Percentiles rank a stretch among this genome's conserved stretches.
Conservation (phyloP, 2,888 invertebrate genomes). For the Rhodophaea formosa region DNA sequence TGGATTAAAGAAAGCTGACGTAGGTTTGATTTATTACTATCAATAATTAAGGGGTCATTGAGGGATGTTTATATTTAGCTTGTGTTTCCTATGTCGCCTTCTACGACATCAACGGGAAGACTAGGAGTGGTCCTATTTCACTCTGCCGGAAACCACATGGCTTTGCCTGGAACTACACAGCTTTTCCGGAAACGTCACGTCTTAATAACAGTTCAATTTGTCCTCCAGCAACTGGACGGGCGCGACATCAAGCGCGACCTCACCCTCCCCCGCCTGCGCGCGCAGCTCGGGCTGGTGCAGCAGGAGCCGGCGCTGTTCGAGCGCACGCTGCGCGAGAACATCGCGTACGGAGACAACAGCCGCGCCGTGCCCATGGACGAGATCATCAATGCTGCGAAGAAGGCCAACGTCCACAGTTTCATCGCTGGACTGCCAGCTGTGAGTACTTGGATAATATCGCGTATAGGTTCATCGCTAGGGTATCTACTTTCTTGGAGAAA, state of each 20-base stretch:
- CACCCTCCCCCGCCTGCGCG: constrained; percentile 84
- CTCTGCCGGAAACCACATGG: too few relatives aligned
- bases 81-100: too few relatives aligned
- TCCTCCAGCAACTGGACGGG: constrained; percentile 69
- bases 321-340: constrained; percentile 90
- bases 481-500: too few relatives aligned
- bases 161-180: too few relatives aligned
- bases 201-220: not conserved
- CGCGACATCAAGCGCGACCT: constrained; percentile 80
- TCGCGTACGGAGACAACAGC: constrained; percentile 90
- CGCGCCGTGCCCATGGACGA: constrained; percentile 83
- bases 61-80: too few relatives aligned
- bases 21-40: too few relatives aligned
- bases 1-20: too few relatives aligned
- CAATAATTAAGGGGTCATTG: too few relatives aligned
- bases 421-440: constrained; percentile 85
- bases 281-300: constrained; percentile 88
- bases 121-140: too few relatives aligned
- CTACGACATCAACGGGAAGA: too few relatives aligned
- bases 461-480: too few relatives aligned
- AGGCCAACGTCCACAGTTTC: constrained; percentile 90
- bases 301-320: constrained; percentile 94
- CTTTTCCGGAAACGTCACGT: too few relatives aligned
- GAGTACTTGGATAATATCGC: constrained; percentile 35
- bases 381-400: constrained; percentile 85